Evolutionary conservation across 92 coral and sea anemone species (phyloP).

Genomic region (Actinernus sp.): DNA sequence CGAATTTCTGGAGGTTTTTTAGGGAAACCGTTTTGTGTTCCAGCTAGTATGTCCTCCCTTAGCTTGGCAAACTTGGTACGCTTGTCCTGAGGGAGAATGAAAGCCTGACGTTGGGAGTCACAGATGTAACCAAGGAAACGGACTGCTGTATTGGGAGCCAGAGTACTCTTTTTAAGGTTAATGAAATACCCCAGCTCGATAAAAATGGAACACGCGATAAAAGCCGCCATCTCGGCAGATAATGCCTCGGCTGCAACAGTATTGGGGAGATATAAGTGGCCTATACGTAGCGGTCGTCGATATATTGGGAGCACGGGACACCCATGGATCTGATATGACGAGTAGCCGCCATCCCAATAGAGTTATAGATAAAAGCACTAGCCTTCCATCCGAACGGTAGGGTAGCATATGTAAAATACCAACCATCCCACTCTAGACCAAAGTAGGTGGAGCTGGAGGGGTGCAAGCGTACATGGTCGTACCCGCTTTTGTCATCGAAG

Average conservation of each 20-base stretch:
- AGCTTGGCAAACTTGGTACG: conserved; percentile 28
- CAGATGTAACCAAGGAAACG: conserved; percentile 37
- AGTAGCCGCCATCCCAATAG: conserved; percentile 18
- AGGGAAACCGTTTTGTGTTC: conserved; percentile 34
- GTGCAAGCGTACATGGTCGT: conserved; percentile 8
- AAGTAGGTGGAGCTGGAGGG: conserved; percentile 20
- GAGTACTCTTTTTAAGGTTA: conserved; percentile 7
- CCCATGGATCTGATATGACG: conserved; percentile 16
- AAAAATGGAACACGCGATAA: conserved; percentile 28
- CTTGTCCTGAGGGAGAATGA: conserved; percentile 34
- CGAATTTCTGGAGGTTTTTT: conserved; percentile 22
- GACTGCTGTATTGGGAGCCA: conserved; percentile 15
- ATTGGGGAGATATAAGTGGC: conserved; percentile 8
- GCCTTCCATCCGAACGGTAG: conserved; percentile 46
- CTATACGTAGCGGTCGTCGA: conserved; percentile 21
- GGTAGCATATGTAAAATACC: conserved; percentile 19
- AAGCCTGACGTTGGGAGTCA: conserved; percentile 35
- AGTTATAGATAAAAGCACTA: conserved; percentile 13
- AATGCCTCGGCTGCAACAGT: neutral
- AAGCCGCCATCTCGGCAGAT: conserved; percentile 37
- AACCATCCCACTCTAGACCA: conserved; percentile 22
- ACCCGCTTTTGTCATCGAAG: conserved; percentile 19
- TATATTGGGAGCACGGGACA: conserved; percentile 8
- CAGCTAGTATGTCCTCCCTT: conserved; percentile 32
- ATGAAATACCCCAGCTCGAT: conserved; percentile 39